Conservation (phyloP, 2,113 vertebrate genomes). For the Serranochromis macrocephalus region DNA sequence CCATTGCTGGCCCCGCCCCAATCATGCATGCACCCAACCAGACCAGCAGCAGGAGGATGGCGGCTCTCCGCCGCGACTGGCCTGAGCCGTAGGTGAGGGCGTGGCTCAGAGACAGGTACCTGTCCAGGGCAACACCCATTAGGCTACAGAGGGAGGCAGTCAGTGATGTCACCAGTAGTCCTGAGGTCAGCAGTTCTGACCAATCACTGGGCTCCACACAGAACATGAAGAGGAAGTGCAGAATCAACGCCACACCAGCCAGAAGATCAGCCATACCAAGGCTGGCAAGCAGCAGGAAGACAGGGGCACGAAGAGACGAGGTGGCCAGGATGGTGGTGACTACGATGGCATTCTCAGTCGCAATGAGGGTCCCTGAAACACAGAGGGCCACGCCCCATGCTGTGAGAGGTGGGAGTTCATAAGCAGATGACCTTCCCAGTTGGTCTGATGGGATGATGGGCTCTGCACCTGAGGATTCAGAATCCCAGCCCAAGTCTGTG, state of each 20-base stretch:
- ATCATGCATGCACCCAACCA: slow-evolving; percentile 78
- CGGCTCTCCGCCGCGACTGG: slow-evolving; percentile 78
- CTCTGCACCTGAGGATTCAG: slow-evolving; percentile 60
- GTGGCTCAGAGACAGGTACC: slow-evolving; percentile 87
- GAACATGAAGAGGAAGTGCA: slow-evolving; percentile 84
- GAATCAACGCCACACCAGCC: slow-evolving; percentile 81
- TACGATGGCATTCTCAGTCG: slow-evolving; percentile 85
- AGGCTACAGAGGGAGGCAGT: slow-evolving; percentile 86
- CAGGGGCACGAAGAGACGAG: slow-evolving; percentile 79
- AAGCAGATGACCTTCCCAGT: slow-evolving; percentile 45
- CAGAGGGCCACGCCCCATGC: slow-evolving; percentile 87
- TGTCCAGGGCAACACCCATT: slow-evolving; percentile 87
- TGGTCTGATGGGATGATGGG: slow-evolving; percentile 52
- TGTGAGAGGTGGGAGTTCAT: slow-evolving; percentile 64
- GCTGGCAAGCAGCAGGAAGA: slow-evolving; percentile 87
- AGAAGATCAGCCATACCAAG: slow-evolving; percentile 86
- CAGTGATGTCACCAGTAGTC: slow-evolving; percentile 83
- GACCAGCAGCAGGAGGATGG: slow-evolving; percentile 78
- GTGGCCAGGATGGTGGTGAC: slow-evolving; percentile 84
- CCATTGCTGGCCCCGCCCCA: slow-evolving; percentile 82
- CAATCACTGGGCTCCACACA: slow-evolving; percentile 69
- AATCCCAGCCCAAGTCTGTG: slow-evolving; percentile 60
- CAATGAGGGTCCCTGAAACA: slow-evolving; percentile 85
- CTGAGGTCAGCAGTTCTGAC: slow-evolving; percentile 78
- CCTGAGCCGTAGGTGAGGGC: slow-evolving; percentile 89